Evolutionary conservation across 1,140 invertebrate genomes (phyloP), one percentile per base, ranked within the genome.

Genomic region (Megalonaias nervosa): DNA sequence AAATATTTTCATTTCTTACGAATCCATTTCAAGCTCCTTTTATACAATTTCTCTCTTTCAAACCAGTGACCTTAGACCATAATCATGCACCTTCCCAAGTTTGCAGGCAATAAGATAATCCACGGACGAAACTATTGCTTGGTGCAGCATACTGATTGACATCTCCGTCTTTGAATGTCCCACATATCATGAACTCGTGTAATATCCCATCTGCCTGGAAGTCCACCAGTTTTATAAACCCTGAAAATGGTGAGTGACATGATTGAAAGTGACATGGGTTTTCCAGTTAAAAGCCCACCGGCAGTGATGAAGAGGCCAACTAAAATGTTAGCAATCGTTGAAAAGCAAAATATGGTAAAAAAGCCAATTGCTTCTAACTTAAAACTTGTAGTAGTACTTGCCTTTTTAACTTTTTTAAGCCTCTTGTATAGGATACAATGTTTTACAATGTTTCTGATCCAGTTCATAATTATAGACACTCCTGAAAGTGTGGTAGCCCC

Each of bases 151-250:
- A 31, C 14, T 38, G 58, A 58, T 67, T 68, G 9, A 74, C 73
- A 74, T 74, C 73, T 38, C 73, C 73, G 0, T 21, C 21, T n/a
- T 57, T 23, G n/a, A 17, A 74, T 68, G 21, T 67, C 56, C 38
- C 59, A 26, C 38, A 67, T 31, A n/a, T 21, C 48, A 17, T 11
- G 48, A 1, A 74, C 66, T 74, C 55, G 17, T 21, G 68, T n/a
- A 19, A 59, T 17, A 17, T 59, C 55, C 6, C 73, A 65, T 67
- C 61, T 21, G 62, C 67, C 67, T 59, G 73, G 73, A 2, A 65
- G 58, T 26, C 73, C 14, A 60, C 67, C 59, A 16, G 1, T 1
- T 31, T 74, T 21, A 17, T 59, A n/a, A 21, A 74, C 56, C 31
- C 57, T 74, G n/a, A 68, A 61, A 5, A 65, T 67, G 12, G 13